Conservation (phyloP, 1,140 invertebrate species). For the Hydropsyche tenuis region DNA sequence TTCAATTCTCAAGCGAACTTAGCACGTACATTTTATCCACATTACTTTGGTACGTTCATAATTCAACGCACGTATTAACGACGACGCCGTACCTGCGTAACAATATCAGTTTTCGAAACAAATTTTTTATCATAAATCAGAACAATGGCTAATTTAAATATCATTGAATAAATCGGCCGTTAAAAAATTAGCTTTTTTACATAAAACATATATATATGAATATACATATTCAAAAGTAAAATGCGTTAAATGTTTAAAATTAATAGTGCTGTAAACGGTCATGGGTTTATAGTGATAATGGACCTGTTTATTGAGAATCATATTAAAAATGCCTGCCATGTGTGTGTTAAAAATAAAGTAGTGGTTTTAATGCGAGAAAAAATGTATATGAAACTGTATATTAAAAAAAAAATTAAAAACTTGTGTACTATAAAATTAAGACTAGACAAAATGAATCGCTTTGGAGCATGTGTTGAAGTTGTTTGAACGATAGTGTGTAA, state of each 20-base stretch:
- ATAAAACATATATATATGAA: not conserved
- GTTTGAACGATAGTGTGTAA: too few species aligned
- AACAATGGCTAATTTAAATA: too few species aligned
- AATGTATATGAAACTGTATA: conserved; percentile 20
- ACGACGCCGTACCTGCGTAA: too few species aligned
- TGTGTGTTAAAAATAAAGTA: conserved; percentile 17
- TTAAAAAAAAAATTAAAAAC: not conserved
- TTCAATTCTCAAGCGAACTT: too few species aligned
- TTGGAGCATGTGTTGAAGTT: not conserved
- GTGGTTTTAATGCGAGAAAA: conserved; percentile 3
- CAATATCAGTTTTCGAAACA: too few species aligned
- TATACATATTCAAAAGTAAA: not conserved
- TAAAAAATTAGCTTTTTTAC: not conserved
- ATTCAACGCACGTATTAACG: too few species aligned
- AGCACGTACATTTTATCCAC: too few species aligned
- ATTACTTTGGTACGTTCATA: too few species aligned
- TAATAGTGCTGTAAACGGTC: too few species aligned
- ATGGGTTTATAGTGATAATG: too few species aligned
- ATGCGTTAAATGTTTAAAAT: not conserved
- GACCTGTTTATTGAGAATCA: not conserved
- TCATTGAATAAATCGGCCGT: too few species aligned
- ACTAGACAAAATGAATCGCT: conserved; percentile 16
- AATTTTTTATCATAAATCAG: too few species aligned
- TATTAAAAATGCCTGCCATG: conserved; percentile 25
- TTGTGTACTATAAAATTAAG: conserved; percentile 6